Evolutionary conservation across 2,113 vertebrate genomes (phyloP).

Genomic region (Eidolon helvum): DNA sequence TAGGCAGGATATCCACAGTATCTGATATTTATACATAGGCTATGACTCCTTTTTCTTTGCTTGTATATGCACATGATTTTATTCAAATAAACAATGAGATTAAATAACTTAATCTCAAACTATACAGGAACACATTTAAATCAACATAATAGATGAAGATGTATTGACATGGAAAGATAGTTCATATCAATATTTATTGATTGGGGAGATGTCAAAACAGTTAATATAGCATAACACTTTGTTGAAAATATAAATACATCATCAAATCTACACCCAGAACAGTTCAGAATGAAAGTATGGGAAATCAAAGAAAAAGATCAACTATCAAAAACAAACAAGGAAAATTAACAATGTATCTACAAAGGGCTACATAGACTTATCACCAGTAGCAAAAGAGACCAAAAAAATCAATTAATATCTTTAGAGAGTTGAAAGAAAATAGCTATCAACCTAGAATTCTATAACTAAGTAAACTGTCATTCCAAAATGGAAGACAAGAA

Average conservation of each 20-base stretch:
- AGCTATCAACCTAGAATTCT: neutral
- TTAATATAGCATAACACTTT: neutral
- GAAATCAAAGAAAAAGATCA: neutral
- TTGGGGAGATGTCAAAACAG: neutral
- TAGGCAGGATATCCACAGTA: neutral
- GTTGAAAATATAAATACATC: neutral
- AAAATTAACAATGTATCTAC: neutral
- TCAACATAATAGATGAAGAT: neutral
- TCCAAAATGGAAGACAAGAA: neutral
- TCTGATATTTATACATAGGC: neutral
- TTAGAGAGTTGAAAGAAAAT: neutral
- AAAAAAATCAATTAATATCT: neutral
- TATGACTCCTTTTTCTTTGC: neutral
- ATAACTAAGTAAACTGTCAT: neutral
- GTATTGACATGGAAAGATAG: neutral
- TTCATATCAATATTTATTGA: neutral
- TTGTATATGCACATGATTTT: neutral
- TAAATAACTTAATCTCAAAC: neutral
- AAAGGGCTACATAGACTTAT: neutral
- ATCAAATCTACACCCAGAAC: neutral
- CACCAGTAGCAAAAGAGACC: neutral
- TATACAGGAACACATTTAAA: neutral
- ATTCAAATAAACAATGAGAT: neutral
- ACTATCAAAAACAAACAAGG: neutral
- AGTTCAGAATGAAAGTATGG: neutral